phyloP scores from a whole-genome alignment of 2,888 invertebrate species.

The Cheilosia soror region DNA sequence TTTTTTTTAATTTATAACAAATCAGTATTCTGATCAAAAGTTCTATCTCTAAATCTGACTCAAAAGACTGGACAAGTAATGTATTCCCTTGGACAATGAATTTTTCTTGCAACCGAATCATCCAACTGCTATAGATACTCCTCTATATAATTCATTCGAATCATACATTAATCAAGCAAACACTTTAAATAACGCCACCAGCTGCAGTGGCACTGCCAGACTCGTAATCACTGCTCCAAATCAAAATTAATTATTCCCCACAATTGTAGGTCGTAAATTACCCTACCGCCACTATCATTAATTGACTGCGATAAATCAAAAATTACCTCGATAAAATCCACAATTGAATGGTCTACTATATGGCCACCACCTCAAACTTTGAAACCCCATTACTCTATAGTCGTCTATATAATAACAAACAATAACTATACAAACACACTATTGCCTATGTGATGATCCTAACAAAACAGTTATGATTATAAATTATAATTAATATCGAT shows the following conservation, averaged over 20 bases:
- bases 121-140: background rate
- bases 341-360: slow-evolving; percentile 45
- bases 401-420: slow-evolving; percentile 51
- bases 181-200: slow-evolving; percentile 1
- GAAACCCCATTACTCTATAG: slow-evolving; percentile 12
- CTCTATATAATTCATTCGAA: background rate
- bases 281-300: slow-evolving; percentile 59
- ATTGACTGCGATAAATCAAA: slow-evolving; percentile 74
- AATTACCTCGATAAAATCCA: slow-evolving; percentile 72
- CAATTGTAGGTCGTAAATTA: slow-evolving; percentile 61
- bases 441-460: slow-evolving; percentile 51
- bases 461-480: slow-evolving; percentile 74
- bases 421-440: slow-evolving; percentile 33
- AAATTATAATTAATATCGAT: slow-evolving; percentile 75
- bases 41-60: too few relatives aligned
- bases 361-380: slow-evolving; percentile 20
- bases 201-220: background rate
- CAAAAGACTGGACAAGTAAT: too few relatives aligned
- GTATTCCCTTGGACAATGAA: too few relatives aligned
- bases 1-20: background rate
- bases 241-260: slow-evolving; percentile 71
- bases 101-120: too few relatives aligned
- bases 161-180: background rate
- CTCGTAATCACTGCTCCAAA: slow-evolving; percentile 59
- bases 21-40: too few relatives aligned